These are phyloP conservation scores for Hermaeophaga mercurialis DNA, from an alignment of 2,888 invertebrate species.

Conservation along the genomic window DNA sequence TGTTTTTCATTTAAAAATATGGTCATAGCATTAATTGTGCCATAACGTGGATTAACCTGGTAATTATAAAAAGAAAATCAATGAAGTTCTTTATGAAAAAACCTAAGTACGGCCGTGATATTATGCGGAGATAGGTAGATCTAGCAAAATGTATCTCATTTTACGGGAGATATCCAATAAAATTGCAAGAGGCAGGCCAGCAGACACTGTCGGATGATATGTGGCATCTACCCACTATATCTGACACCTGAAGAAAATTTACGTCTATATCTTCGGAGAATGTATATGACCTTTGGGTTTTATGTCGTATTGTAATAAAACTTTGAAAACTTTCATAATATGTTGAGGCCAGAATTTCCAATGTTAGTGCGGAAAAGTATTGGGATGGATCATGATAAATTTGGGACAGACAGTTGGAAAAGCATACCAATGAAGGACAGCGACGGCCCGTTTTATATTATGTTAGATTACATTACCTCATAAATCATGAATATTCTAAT, in stretches of 20 bases:
- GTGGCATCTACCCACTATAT: conserved; percentile 33
- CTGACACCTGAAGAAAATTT: conserved; percentile 40
- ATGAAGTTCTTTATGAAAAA: background rate
- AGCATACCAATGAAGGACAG: conserved; percentile 3
- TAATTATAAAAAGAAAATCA: too few relatives aligned
- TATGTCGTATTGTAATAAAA: conserved; percentile 37
- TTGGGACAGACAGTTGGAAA: conserved; percentile 1
- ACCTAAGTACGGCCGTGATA: background rate
- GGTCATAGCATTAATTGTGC: too few relatives aligned
- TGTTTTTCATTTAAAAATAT: too few relatives aligned
- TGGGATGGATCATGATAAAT: conserved; percentile 6
- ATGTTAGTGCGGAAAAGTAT: conserved; percentile 8
- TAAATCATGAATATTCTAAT: too few relatives aligned
- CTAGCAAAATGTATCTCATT: conserved; percentile 33
- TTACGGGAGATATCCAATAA: conserved; percentile 30
- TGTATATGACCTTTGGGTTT: conserved; percentile 35
- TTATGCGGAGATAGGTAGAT: conserved; percentile 4
- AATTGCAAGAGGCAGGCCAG: conserved; percentile 33
- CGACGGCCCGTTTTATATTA: too few relatives aligned
- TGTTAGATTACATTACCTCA: too few relatives aligned
- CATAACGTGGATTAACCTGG: too few relatives aligned
- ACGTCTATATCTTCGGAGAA: conserved; percentile 32
- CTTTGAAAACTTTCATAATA: conserved; percentile 25
- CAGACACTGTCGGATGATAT: conserved; percentile 28
- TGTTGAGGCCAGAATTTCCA: conserved; percentile 6